Percentiles rank a stretch among this genome's conserved stretches.
These are phyloP conservation scores for Plebejus melissa DNA, from an alignment of 2,888 invertebrate genomes.

Conservation along the genomic window DNA sequence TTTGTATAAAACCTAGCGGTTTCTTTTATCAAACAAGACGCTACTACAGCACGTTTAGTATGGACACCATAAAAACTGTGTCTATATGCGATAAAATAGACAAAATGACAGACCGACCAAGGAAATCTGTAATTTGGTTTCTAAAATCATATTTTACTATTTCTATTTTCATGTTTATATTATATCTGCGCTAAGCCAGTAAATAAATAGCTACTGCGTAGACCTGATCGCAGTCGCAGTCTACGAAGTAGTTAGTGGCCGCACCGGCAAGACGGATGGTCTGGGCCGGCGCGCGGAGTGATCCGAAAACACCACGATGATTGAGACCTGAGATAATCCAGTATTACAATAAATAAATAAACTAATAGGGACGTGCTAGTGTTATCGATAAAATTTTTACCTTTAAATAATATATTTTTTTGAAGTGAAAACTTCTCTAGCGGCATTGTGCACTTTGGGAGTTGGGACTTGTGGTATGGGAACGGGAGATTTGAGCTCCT, in stretches of 20 bases:
- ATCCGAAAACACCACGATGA: constrained; percentile 70
- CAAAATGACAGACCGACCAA: background rate
- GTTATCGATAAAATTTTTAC: background rate
- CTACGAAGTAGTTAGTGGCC: background rate
- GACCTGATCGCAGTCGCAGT: background rate
- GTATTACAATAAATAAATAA: constrained; percentile 71
- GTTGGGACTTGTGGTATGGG: no score
- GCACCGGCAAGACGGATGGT: constrained; percentile 57
- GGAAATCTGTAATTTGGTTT: background rate
- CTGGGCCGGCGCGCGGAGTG: constrained; percentile 57
- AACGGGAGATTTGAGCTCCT: no score
- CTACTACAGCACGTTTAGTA: no score
- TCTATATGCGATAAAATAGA: no score
- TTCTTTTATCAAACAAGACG: no score
- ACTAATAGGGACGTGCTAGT: constrained; percentile 45
- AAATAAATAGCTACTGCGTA: background rate
- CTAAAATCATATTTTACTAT: no score
- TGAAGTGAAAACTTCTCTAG: no score
- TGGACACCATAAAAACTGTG: no score
- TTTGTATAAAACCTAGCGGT: no score
- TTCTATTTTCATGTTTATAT: no score
- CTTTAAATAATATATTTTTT: no score
- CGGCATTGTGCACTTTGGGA: no score
- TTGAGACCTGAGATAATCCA: constrained; percentile 71
- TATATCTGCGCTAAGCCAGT: background rate